Evolutionary conservation across 2,888 invertebrate species (phyloP).

Genomic region (Ptychoptera contaminata): DNA sequence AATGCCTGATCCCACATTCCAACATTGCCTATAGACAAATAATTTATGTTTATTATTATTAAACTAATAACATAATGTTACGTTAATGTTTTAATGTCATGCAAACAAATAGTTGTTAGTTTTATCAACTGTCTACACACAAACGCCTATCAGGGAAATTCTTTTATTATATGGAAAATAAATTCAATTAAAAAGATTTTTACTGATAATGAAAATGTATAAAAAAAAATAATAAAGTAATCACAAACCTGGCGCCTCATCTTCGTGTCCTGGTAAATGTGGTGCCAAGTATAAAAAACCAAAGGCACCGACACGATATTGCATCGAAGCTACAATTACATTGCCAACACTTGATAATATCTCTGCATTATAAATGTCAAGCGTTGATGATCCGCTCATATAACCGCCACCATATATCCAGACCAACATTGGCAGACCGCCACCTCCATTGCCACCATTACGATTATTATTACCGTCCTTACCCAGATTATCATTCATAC

Average conservation of each 20-base stretch:
- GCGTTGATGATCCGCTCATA: constrained; percentile 81
- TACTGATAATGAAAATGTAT: background rate
- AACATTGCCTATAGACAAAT: constrained; percentile 55
- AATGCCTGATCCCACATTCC: constrained; percentile 89
- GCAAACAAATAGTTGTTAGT: too few relatives aligned
- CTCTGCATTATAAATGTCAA: constrained; percentile 89
- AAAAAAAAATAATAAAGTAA: too few relatives aligned
- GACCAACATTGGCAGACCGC: constrained; percentile 56
- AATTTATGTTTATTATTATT: background rate
- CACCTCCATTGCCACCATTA: background rate
- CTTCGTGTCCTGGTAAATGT: constrained; percentile 27
- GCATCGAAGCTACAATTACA: constrained; percentile 88
- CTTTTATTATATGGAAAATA: background rate
- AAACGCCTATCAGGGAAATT: background rate
- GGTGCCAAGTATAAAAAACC: constrained; percentile 73
- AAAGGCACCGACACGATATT: constrained; percentile 85
- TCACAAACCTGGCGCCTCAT: constrained; percentile 26
- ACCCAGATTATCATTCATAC: constrained; percentile 6
- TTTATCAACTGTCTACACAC: too few relatives aligned
- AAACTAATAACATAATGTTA: background rate
- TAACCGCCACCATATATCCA: constrained; percentile 94
- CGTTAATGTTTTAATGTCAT: background rate
- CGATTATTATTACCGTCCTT: constrained; percentile 4
- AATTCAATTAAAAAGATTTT: background rate
- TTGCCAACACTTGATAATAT: constrained; percentile 79